phyloP scores from a whole-genome alignment of 2,797 vertebrate genomes.

The Xenops minutus region DNA sequence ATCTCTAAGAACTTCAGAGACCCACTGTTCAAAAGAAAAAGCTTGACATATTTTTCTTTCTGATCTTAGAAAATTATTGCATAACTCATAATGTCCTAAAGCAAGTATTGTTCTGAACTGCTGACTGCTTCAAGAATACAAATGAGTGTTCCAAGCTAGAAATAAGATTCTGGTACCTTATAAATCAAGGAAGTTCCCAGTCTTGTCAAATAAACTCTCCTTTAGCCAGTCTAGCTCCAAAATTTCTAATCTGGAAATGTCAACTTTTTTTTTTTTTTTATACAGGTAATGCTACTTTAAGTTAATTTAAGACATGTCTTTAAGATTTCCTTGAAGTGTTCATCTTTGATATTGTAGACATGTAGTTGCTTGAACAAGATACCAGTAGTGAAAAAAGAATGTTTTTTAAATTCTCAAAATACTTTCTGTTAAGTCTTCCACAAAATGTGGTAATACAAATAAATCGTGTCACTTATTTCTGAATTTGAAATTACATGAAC shows the following conservation, averaged over 20 bases:
- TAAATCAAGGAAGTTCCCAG: neutral
- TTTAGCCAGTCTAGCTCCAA: neutral
- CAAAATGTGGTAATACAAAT: neutral
- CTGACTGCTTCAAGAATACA: constrained; percentile 1
- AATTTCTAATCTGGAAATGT: neutral
- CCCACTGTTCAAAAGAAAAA: neutral
- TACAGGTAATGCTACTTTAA: neutral
- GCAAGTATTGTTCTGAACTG: constrained; percentile 20
- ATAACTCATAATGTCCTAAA: constrained; percentile 11
- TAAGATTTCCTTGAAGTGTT: neutral
- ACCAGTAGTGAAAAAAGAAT: neutral
- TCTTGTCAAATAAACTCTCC: neutral
- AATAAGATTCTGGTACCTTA: neutral
- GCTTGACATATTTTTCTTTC: neutral
- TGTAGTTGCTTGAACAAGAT: neutral
- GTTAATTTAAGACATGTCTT: neutral
- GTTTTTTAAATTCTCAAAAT: neutral
- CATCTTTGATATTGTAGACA: neutral
- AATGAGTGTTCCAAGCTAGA: neutral
- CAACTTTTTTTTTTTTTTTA: neutral
- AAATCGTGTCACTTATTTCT: neutral
- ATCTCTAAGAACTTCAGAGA: neutral
- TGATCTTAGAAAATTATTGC: constrained; percentile 6
- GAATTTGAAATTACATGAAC: neutral
- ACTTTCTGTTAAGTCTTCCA: neutral